Percentiles rank a stretch among this genome's conserved stretches.
phyloP scores from a whole-genome alignment of 2,888 invertebrate genomes.

The Drosophila prostipennis region DNA sequence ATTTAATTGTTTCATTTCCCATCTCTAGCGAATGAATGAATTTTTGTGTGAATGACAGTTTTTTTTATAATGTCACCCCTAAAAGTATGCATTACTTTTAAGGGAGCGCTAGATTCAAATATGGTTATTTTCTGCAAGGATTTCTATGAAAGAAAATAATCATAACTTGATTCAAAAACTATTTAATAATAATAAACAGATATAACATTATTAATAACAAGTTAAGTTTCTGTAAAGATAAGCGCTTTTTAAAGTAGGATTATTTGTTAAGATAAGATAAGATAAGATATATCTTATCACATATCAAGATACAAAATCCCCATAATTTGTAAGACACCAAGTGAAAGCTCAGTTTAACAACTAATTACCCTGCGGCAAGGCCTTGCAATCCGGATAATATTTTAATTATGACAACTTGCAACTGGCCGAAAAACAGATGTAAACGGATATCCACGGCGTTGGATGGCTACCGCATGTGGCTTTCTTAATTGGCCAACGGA shows the following conservation, averaged over 20 bases:
- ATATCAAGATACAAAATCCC: not conserved
- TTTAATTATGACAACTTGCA: constrained; percentile 71
- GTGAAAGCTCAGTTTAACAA: constrained; percentile 56
- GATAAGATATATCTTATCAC: not conserved
- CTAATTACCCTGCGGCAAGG: constrained; percentile 38
- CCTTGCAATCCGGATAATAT: constrained; percentile 48
- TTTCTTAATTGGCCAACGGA: constrained; percentile 66
- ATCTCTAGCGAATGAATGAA: not conserved
- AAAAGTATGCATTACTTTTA: constrained; percentile 21
- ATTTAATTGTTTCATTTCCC: not conserved
- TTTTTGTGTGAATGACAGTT: not conserved
- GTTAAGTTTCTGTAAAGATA: too few relatives aligned
- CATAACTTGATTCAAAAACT: too few relatives aligned
- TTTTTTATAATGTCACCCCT: not conserved
- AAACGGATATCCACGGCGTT: constrained; percentile 52
- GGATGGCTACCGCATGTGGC: constrained; percentile 71
- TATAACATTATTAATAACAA: too few relatives aligned
- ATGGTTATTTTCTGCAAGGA: too few relatives aligned
- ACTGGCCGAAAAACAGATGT: constrained; percentile 40
- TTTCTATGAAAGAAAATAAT: too few relatives aligned
- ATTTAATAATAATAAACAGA: too few relatives aligned
- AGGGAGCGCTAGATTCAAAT: constrained; percentile 9
- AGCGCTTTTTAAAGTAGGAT: too few relatives aligned
- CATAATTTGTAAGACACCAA: constrained; percentile 8
- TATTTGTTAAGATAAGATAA: too few relatives aligned